Evolutionary conservation across 2,888 invertebrate genomes (phyloP).

Genomic region (Nomada flava): DNA sequence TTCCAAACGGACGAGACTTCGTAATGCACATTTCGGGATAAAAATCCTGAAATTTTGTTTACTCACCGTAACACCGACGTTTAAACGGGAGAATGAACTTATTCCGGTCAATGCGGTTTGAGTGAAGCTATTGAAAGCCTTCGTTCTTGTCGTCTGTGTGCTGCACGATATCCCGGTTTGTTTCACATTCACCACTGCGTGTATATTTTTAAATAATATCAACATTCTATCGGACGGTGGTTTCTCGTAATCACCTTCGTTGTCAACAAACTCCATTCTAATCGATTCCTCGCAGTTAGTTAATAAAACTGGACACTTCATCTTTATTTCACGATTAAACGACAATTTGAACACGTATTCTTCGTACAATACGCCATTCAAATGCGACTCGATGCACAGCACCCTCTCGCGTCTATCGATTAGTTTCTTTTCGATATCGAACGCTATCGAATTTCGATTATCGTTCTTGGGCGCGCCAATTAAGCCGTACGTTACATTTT

Average conservation of each 20-base stretch:
- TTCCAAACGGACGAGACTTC: background rate
- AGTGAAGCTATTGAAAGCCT: conserved; percentile 55
- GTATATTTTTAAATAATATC: conserved; percentile 68
- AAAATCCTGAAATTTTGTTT: background rate
- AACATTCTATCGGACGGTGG: conserved; percentile 62
- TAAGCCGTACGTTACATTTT: background rate
- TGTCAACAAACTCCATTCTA: conserved; percentile 69
- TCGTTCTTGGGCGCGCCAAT: background rate
- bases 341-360: conserved; percentile 72
- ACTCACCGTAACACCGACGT: conserved; percentile 63
- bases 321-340: conserved; percentile 64
- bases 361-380: conserved; percentile 70
- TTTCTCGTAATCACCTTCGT: conserved; percentile 69
- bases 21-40: background rate
- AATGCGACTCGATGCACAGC: conserved; percentile 71
- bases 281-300: conserved; percentile 18
- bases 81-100: conserved; percentile 65
- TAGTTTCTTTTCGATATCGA: conserved; percentile 9
- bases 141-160: conserved; percentile 69
- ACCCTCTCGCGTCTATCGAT: conserved; percentile 25
- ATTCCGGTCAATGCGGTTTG: conserved; percentile 71
- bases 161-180: conserved; percentile 68
- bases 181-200: conserved; percentile 61
- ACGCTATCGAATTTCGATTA: conserved; percentile 2
- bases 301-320: conserved; percentile 58